Percentiles rank a stretch among this genome's conserved stretches.
Conservation (phyloP, 2,888 invertebrate species). For the Crioceris asparagi region DNA sequence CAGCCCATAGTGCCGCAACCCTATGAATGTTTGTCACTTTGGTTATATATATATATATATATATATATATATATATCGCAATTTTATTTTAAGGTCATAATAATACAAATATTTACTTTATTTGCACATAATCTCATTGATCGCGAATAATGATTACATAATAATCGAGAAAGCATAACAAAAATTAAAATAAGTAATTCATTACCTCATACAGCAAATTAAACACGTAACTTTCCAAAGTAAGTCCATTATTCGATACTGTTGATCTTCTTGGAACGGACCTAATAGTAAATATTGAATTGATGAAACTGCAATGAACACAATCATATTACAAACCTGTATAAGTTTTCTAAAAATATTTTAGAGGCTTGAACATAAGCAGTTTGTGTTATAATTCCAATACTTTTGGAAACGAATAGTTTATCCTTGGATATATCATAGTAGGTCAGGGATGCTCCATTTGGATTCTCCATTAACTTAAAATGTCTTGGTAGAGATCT, state of each 20-base stretch:
- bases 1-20: no score
- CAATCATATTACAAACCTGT: slow-evolving; percentile 55
- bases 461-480: slow-evolving; percentile 62
- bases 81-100: no score
- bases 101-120: no score
- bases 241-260: slow-evolving; percentile 47
- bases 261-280: slow-evolving; percentile 70
- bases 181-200: slow-evolving; percentile 3
- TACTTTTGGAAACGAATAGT: slow-evolving; percentile 90
- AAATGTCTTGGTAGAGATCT: slow-evolving; percentile 83
- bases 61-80: no score
- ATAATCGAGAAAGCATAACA: background rate
- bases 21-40: no score
- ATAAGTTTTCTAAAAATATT: slow-evolving; percentile 77
- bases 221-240: slow-evolving; percentile 89
- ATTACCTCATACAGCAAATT: slow-evolving; percentile 86
- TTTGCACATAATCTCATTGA: no score
- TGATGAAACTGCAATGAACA: background rate
- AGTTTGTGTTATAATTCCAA: slow-evolving; percentile 79
- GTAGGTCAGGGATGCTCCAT: slow-evolving; percentile 65
- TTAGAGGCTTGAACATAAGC: slow-evolving; percentile 83
- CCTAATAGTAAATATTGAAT: slow-evolving; percentile 43
- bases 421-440: slow-evolving; percentile 92
- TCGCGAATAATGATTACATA: no score
- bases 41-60: no score